A percentile compares a stretch with the other conserved stretches of the same genome.
These are phyloP conservation scores for Falco concolor DNA, from an alignment of 2,797 vertebrate genomes.

Conservation along the genomic window DNA sequence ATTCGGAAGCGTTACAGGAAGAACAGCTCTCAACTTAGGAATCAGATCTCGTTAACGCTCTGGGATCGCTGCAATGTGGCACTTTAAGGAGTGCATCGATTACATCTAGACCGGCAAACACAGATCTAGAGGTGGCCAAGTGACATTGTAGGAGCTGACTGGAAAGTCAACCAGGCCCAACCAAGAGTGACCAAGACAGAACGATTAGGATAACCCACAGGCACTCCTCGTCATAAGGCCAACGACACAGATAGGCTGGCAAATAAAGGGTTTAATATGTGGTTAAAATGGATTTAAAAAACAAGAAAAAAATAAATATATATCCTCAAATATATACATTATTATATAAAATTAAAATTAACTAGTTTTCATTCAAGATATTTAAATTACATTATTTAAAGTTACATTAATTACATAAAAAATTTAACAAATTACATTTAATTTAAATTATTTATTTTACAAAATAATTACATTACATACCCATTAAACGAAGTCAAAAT, in stretches of 20 bases:
- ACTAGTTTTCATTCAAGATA: slow-evolving; percentile 49
- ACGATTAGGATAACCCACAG: slow-evolving; percentile 91
- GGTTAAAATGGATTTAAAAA: slow-evolving; percentile 92
- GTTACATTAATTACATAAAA: slow-evolving; percentile 30
- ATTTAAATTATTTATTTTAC: slow-evolving; percentile 37
- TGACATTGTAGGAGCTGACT: slow-evolving; percentile 87
- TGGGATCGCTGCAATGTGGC: slow-evolving; percentile 81
- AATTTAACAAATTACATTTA: background rate
- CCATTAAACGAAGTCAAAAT: slow-evolving; percentile 69
- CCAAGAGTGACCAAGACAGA: slow-evolving; percentile 98
- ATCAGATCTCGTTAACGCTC: slow-evolving; percentile 84
- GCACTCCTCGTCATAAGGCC: slow-evolving; percentile 97
- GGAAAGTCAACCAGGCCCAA: slow-evolving; percentile 95
- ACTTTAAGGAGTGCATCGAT: slow-evolving; percentile 82
- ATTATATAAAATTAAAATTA: slow-evolving; percentile 59
- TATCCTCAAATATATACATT: slow-evolving; percentile 74
- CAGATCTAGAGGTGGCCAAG: slow-evolving; percentile 84
- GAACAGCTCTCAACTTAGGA: slow-evolving; percentile 87
- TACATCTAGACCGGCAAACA: slow-evolving; percentile 85
- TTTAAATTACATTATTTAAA: slow-evolving; percentile 51
- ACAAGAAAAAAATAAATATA: slow-evolving; percentile 76
- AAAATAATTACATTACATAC: slow-evolving; percentile 61
- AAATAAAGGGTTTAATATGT: slow-evolving; percentile 99
- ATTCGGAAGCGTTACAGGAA: slow-evolving; percentile 90
- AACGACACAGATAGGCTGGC: slow-evolving; percentile 99